Base-by-base conservation (phyloP, 2,797 vertebrate species). In the Erithacus rubecula region DNA sequence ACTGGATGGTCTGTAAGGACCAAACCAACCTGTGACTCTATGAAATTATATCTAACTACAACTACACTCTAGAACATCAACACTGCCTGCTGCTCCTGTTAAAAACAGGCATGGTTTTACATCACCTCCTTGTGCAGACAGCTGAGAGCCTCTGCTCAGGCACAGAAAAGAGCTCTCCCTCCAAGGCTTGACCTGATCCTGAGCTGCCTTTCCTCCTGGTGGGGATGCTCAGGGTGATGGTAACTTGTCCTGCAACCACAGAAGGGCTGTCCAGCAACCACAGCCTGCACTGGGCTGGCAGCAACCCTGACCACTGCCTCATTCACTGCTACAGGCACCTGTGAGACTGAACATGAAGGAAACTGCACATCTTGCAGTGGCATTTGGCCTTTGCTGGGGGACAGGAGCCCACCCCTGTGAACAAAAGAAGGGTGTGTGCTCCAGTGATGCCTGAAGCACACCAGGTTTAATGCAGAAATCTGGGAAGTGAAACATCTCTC, bases 311-410 rank as follows among this genome's bases (percentile, higher is more conserved):
- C 27, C 63, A 2, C 53, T 23, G 17, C 5, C 47, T 32, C 43
- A 19, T 3, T 55, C 68, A n/a, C 1, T 47, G 75, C 49, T 41
- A 20, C 37, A 62, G 39, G 44, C 17, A 65, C 34, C 22, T 13
- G 52, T 7, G 39, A 59, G 32, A 83, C 0, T 27, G 74, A 74
- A 8, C 12, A 3, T 0, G 11, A 11, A 36, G 53, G 21, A 64
- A 58, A 4, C 46, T 19, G 49, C 56, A 26, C 8, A 0, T 0
- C 5, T 3, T 58, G 41, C 36, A 30, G 11, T 37, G 19, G 11
- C 44, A 30, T 51, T 77, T n/a, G 47, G 27, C n/a, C 74, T 41
- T 69, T 78, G 37, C 51, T 68, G 52, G 34, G 60, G 27, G 13
- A 22, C 2, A 9, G 47, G 19, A 68, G 23, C 10, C 34, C 41